Evolutionary conservation across 37 sponge, comb jelly and placozoan species (phyloP).

Genomic region (Oopsacas minuta): DNA sequence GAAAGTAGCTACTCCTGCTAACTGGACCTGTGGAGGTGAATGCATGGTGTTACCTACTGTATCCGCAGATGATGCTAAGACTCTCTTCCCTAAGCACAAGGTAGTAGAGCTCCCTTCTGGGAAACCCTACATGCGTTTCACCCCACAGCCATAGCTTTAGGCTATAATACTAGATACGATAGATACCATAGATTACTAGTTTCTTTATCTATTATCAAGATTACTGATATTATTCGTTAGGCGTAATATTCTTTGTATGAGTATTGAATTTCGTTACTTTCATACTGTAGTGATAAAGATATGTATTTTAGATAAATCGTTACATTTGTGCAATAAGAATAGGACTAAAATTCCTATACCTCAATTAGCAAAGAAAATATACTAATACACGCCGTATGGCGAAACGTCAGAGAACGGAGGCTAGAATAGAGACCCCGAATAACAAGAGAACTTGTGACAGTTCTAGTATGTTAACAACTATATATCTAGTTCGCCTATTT

Average conservation of each 20-base stretch:
- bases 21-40: conserved; percentile 83
- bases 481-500: too few species aligned
- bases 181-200: too few species aligned
- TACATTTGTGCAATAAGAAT: too few species aligned
- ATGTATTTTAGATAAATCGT: too few species aligned
- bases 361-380: too few species aligned
- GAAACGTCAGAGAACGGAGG: not conserved
- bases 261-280: too few species aligned
- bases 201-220: too few species aligned
- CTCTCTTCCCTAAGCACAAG: conserved; percentile 70
- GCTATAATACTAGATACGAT: too few species aligned
- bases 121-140: conserved; percentile 86
- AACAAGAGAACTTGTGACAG: not conserved
- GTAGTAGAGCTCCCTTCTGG: conserved; percentile 74
- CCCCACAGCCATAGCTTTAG: conserved; percentile 73
- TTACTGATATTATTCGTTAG: too few species aligned
- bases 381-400: not conserved
- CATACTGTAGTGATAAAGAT: too few species aligned
- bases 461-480: not conserved
- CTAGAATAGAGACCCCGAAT: not conserved
- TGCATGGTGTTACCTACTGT: conserved; percentile 96
- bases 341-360: too few species aligned
- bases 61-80: conserved; percentile 55
- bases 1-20: conserved; percentile 95
- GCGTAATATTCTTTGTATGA: too few species aligned